Base-by-base conservation (phyloP, 2,888 invertebrate genomes). In the Augiades crinisus region DNA sequence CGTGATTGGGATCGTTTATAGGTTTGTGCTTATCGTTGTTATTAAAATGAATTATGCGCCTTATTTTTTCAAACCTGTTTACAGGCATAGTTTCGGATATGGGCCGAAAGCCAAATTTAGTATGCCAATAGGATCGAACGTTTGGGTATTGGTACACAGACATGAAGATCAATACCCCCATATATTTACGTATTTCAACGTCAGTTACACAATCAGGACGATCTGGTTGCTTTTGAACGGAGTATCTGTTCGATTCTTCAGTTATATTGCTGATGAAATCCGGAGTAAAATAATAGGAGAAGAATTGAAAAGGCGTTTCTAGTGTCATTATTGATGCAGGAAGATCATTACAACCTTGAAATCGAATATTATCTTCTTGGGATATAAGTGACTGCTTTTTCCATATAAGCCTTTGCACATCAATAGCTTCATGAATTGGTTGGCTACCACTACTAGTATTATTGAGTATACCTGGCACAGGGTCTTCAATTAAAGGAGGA, bases 31-130 rank as follows among this genome's bases (percentile, higher is more conserved):
- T 47, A 2, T 53, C 34, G 55, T 67, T 68, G 44, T 69, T 54
- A 17, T 69, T 67, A 37, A 70, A 68, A 58, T 68, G 68, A 2
- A 68, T 33, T 34, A 53, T 53, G 8, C 33, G 47, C 33, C 58
- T 54, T 22, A 68, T 62, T 37, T 58, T 66, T 33, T 68, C 67
- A 62, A 68, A 70, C 5, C 47, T 60, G 38, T 63, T 64, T 7
- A 58, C 41, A 16, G 63, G 49, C 61, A 63, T 66, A 22, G 56
- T 55, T 14, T 34, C 33, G 3, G 1, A 2, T 34, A 34, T 34
- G 1, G 38, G 47, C 37, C 17, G 10, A 52, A 6, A 19, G 19
- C 30, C 24, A 54, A 7, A 17, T 55, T 34, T 24, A n/a, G n/a
- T 40, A 46, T 41, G 24, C 55, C 55, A 55, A 44, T 47, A 52